Evolutionary conservation across 1,140 invertebrate species (phyloP).

Genomic region (Stegodyphus dumicola): DNA sequence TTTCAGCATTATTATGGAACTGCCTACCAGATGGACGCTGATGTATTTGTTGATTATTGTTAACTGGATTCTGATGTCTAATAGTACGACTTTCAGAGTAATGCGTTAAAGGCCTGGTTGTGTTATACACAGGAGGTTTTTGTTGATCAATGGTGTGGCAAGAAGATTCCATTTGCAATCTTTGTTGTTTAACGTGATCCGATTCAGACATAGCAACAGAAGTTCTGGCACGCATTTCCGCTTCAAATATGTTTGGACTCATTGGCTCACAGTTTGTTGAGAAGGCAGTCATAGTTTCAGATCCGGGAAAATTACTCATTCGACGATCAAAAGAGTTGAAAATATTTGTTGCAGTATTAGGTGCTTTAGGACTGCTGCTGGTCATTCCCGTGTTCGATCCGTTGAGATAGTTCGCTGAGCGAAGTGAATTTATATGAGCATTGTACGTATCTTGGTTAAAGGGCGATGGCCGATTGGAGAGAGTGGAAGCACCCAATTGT

Average conservation of each 20-base stretch:
- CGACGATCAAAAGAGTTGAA: constrained; percentile 26
- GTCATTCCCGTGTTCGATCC: background rate
- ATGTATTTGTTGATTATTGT: constrained; percentile 9
- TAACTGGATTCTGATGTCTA: background rate
- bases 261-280: background rate
- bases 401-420: constrained; percentile 7
- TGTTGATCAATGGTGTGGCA: background rate
- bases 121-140: constrained; percentile 27
- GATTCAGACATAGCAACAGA: constrained; percentile 3
- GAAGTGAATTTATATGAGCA: constrained; percentile 23
- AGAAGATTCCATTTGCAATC: background rate
- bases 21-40: constrained; percentile 3
- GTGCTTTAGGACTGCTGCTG: constrained; percentile 15
- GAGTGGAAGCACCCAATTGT: constrained; percentile 24
- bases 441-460: constrained; percentile 11
- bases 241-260: constrained; percentile 20
- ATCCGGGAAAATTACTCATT: constrained; percentile 1
- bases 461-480: background rate
- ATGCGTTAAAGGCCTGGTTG: constrained; percentile 13
- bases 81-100: constrained; percentile 11
- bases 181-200: background rate
- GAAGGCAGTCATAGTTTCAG: background rate
- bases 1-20: constrained; percentile 22
- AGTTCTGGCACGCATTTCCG: constrained; percentile 9
- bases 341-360: constrained; percentile 2